Evolutionary conservation across 2,113 vertebrate species (phyloP), one percentile per base, ranked within the genome.

Genomic region (Condylura cristata): DNA sequence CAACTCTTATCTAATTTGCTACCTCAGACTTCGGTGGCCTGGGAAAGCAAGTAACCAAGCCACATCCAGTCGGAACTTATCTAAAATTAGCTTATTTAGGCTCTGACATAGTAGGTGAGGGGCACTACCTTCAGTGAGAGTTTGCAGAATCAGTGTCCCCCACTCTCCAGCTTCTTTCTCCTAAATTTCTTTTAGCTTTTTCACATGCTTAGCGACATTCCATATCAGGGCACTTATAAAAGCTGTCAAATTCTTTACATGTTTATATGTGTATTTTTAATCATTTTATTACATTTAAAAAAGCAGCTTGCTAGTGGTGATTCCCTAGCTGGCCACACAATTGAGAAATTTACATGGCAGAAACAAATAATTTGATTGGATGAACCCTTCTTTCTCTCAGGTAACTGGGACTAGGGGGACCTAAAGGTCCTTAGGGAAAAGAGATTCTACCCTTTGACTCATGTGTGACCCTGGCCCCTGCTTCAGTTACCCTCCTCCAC

Each of bases 31-130:
- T 95, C 86, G 91, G 65, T 80, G 56, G 5, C 56, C 63, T 89
- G 44, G 70, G 76, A 89, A 78, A 90, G 39, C 85, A 76, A 39
- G 89, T 66, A 87, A 90, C 92, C 68, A 79, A 79, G 70, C 92
- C 89, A 94, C 71, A 90, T 51, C 82, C 79, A 71, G 88, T 70
- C 86, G 65, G 44, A 91, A 56, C 1, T 17, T 66, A 4, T 91
- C 83, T 95, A 95, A 92, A 95, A 90, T 89, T 53, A 96, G 81
- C 89, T 86, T 92, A 53, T 88, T 58, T 24, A 70, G 30, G 24
- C 74, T 90, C 74, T 61, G 32, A 58, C 20, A n/a, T 32, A 93
- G 56, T 63, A 93, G 41, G 72, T 20, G 6, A 65, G 53, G 76
- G 48, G 1, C 68, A 89, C 34, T 70, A 34, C 58, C 88, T 17